Percentiles rank a stretch among this genome's conserved stretches.
These are phyloP conservation scores for Turritopsis rubra DNA, from an alignment of 30 jellyfish, hydroid and myxozoan species.

Conservation along the genomic window DNA sequence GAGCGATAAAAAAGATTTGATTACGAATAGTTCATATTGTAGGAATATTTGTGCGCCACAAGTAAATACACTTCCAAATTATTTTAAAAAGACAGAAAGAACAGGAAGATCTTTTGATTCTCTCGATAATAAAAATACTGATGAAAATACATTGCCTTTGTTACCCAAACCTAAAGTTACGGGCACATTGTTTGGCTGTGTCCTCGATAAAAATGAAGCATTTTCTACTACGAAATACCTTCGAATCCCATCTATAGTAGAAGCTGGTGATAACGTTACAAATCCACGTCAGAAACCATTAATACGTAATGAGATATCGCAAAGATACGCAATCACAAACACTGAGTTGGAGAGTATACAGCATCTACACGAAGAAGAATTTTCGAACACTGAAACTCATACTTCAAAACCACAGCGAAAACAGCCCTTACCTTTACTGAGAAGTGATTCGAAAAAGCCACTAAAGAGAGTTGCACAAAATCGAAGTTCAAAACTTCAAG, in stretches of 20 bases:
- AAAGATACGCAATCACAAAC: slow-evolving; percentile 13
- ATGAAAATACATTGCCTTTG: background rate
- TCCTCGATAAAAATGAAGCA: background rate
- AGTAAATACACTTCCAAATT: background rate
- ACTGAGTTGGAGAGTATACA: slow-evolving; percentile 11
- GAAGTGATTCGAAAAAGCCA: background rate
- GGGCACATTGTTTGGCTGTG: background rate
- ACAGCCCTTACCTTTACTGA: background rate
- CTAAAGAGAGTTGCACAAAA: background rate
- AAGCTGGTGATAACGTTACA: background rate
- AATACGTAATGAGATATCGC: slow-evolving; percentile 16
- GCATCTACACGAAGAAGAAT: slow-evolving; percentile 23
- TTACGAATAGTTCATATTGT: slow-evolving; percentile 19
- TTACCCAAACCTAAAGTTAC: background rate
- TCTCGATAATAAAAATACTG: background rate
- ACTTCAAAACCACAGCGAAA: background rate
- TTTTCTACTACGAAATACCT: background rate
- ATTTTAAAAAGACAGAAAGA: background rate
- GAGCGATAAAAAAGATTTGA: slow-evolving; percentile 15
- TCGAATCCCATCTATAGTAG: background rate
- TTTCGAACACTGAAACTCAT: background rate
- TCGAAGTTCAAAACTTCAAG: background rate
- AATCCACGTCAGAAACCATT: background rate
- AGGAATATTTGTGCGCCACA: background rate
- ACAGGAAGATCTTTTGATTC: background rate